These are phyloP conservation scores for Gonioctena quinquepunctata DNA, from an alignment of 1,140 invertebrate species.

Conservation along the genomic window DNA sequence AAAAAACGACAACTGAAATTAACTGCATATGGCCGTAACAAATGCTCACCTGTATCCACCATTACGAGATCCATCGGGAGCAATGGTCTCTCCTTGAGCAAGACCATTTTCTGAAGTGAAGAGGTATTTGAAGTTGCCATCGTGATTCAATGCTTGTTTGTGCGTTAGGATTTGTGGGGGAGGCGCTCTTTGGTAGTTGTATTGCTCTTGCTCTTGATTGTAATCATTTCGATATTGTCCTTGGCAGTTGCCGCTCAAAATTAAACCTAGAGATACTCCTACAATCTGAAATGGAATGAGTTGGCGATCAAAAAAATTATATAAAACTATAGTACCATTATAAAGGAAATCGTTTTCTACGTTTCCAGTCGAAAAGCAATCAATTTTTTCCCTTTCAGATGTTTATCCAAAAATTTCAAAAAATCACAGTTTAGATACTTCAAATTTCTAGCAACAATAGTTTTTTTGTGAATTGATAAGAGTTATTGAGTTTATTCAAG, in stretches of 20 bases:
- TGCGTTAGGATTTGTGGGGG: slow-evolving; percentile 51
- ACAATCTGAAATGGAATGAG: slow-evolving; percentile 6
- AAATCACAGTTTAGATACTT: too few species aligned
- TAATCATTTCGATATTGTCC: slow-evolving; percentile 7
- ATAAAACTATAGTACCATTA: too few species aligned
- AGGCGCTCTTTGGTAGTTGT: slow-evolving; percentile 37
- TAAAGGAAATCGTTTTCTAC: too few species aligned
- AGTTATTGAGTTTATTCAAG: too few species aligned
- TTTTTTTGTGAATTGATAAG: too few species aligned
- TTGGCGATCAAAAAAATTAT: too few species aligned
- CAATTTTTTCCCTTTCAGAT: too few species aligned
- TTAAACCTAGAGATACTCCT: neutral
- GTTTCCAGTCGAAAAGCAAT: too few species aligned
- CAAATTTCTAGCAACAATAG: too few species aligned
- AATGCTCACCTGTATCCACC: slow-evolving; percentile 57
- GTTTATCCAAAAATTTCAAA: too few species aligned
- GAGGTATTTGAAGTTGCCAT: slow-evolving; percentile 66
- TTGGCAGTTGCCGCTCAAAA: slow-evolving; percentile 24
- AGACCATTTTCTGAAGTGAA: slow-evolving; percentile 70
- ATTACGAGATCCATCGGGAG: slow-evolving; percentile 65
- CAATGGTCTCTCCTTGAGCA: slow-evolving; percentile 66
- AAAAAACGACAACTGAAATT: too few species aligned
- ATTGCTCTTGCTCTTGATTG: slow-evolving; percentile 8
- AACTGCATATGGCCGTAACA: too few species aligned
- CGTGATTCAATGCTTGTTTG: slow-evolving; percentile 55